Base-by-base conservation (phyloP, 92 coral and sea anemone genomes). In the Hydrozoanthus gracilis region DNA sequence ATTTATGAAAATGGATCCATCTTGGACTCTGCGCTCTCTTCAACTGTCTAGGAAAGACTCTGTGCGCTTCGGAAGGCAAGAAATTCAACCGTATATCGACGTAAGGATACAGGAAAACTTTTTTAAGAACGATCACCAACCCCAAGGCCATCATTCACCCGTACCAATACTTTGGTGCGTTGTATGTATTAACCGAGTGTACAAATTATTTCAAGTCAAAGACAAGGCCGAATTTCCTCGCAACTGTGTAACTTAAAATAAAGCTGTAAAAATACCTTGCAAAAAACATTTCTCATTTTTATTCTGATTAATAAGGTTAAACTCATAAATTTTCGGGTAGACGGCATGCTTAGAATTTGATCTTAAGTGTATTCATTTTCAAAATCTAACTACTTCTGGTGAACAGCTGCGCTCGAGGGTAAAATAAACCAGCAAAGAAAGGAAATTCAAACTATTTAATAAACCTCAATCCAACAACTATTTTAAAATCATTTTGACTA, bases 131-230 rank as follows among this genome's bases (percentile, higher is more conserved):
- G 61, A 54, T 54, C 61, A 54, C 61, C 61, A 0, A 54, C 2
- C 61, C 61, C 61, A 2, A 54, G 61, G 61, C 61, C 61, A 54
- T 54, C 61, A 54, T 54, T 54, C 61, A 54, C 2, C 61, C 61
- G 61, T 54, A 54, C 61, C 61, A 54, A 54, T 54, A 54, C 61
- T 54, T n/a, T n/a, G n/a, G n/a, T n/a, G n/a, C n/a, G n/a, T n/a
- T n/a, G n/a, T n/a, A n/a, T n/a, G 65, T 58, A 58, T 58, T 58
- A 58, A 58, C 65, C 65, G 65, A 14, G 65, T 58, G n/a, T n/a
- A n/a, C n/a, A n/a, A n/a, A n/a, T n/a, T n/a, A n/a, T n/a, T n/a
- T n/a, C n/a, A n/a, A n/a, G n/a, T n/a, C n/a, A n/a, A n/a, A n/a
- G 65, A 58, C 65, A 58, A 58, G 65, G 65, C 65, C 5, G n/a